Evolutionary conservation across 1,140 invertebrate genomes (phyloP), one percentile per base, ranked within the genome.

Genomic region (Cotesia chilonis): DNA sequence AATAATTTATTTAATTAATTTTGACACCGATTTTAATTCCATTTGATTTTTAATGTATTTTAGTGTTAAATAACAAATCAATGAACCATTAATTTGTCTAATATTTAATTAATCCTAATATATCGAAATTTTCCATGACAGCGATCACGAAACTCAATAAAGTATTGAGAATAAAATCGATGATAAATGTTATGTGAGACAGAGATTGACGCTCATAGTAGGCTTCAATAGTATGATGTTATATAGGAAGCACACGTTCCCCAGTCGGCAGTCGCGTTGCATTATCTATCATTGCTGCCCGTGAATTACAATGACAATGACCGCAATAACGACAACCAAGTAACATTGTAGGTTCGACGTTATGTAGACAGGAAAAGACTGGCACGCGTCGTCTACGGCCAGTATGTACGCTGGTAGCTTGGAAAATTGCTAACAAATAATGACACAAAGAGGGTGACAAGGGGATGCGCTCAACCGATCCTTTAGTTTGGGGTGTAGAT

Each of bases 391-490:
- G 68, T 72, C 70, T 72, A 65, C 70, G 69, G 36, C 61, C 74
- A 57, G 55, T 59, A 73, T 75, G 70, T 74, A 77, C 73, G 75
- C 65, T 74, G 81, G 76, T 78, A 75, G 82, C 78, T 82, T 77
- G 81, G 81, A 83, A 84, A 84, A 84, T 84, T 82, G 81, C 78
- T 79, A 80, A 83, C 82, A 84, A 84, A 83, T 82, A 83, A 82
- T 79, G 68, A 77, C 73, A 78, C 74, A 78, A 79, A 81, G 76
- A 74, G 75, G 59, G 68, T 65, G 64, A 51, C 38, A 47, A 10
- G 38, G 41, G 64, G 41, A 52, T 52, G 38, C 64, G 38, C 64
- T 66, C 51, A 38, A 63, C 12, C 60, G 60, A 28, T 66, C 38
- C n/a, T 63, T 63, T 63, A 63, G 5, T 37, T 38, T 12, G 36